A percentile compares a stretch with the other conserved stretches of the same genome.
phyloP scores from a whole-genome alignment of 2,113 vertebrate genomes.

The Blennius ocellaris region DNA sequence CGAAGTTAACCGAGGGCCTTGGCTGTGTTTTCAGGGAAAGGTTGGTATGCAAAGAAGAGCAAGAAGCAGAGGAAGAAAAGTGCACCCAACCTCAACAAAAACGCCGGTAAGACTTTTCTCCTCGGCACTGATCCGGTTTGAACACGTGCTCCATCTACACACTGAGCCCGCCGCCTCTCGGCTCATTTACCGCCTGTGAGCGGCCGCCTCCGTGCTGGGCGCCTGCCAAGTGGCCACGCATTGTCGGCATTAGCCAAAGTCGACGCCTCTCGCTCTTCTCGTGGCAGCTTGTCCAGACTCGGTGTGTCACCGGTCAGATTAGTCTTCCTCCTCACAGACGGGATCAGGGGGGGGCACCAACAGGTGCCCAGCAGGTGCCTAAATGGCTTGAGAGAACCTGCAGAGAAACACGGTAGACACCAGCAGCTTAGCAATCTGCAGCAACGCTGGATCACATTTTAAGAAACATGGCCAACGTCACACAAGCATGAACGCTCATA shows the following conservation, averaged over 20 bases:
- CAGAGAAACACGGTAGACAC: neutral
- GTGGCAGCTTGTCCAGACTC: conserved; percentile 58
- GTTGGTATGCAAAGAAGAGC: conserved; percentile 94
- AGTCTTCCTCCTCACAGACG: conserved; percentile 49
- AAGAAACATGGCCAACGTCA: neutral
- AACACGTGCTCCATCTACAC: neutral
- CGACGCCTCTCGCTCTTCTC: conserved; percentile 45
- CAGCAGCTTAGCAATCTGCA: too few species aligned
- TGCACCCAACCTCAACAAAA: conserved; percentile 88
- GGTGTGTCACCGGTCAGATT: conserved; percentile 70
- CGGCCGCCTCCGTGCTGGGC: neutral
- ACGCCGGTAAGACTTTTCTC: conserved; percentile 84
- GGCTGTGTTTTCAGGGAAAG: conserved; percentile 84
- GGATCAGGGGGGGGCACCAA: conserved; percentile 53
- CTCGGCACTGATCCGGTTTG: conserved; percentile 1
- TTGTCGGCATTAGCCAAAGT: conserved; percentile 21
- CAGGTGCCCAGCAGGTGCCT: conserved; percentile 67
- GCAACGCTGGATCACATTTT: too few species aligned
- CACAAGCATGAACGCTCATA: neutral
- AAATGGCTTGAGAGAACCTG: conserved; percentile 53
- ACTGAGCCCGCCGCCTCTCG: conserved; percentile 4
- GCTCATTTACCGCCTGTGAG: conserved; percentile 12
- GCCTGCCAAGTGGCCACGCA: conserved; percentile 22
- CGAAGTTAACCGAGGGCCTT: conserved; percentile 23
- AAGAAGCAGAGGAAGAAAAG: conserved; percentile 94